Conservation (phyloP, 2,888 invertebrate species). For the Tenthredo distinguenda region DNA sequence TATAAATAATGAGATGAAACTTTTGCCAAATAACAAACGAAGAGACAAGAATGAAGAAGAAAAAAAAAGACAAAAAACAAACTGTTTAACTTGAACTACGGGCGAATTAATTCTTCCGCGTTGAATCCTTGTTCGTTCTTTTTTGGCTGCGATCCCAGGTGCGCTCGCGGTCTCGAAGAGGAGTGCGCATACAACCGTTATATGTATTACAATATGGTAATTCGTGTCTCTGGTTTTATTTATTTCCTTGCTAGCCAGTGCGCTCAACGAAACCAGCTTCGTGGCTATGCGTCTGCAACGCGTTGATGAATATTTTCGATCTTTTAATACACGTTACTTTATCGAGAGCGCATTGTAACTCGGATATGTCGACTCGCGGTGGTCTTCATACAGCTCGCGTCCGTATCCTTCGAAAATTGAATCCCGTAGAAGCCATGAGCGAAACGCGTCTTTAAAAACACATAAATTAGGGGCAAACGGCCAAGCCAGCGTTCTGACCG, state of each 20-base stretch:
- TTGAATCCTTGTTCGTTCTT: neutral
- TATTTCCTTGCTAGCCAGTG: neutral
- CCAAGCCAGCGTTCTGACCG: conserved; percentile 71
- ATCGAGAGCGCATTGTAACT: conserved; percentile 11
- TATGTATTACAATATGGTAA: conserved; percentile 8
- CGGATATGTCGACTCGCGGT: conserved; percentile 6
- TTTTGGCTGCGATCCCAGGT: neutral
- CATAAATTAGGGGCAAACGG: conserved; percentile 77
- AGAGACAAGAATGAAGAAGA: neutral
- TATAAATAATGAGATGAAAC: neutral
- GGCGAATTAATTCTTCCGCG: conserved; percentile 51
- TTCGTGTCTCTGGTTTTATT: conserved; percentile 21
- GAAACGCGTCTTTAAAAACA: conserved; percentile 74
- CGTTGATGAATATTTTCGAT: conserved; percentile 31
- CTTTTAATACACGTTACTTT: neutral
- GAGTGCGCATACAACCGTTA: conserved; percentile 11
- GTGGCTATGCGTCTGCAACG: neutral
- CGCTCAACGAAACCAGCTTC: conserved; percentile 31
- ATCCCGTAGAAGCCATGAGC: conserved; percentile 68
- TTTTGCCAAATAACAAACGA: neutral
- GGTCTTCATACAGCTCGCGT: conserved; percentile 43
- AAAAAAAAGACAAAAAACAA: neutral
- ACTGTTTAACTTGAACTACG: conserved; percentile 22
- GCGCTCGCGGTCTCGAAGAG: neutral
- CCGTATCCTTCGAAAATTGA: conserved; percentile 70